Evolutionary conservation across 1,140 invertebrate species (phyloP), one percentile per base, ranked within the genome.

Genomic region (Leptinotarsa undecemlineata): DNA sequence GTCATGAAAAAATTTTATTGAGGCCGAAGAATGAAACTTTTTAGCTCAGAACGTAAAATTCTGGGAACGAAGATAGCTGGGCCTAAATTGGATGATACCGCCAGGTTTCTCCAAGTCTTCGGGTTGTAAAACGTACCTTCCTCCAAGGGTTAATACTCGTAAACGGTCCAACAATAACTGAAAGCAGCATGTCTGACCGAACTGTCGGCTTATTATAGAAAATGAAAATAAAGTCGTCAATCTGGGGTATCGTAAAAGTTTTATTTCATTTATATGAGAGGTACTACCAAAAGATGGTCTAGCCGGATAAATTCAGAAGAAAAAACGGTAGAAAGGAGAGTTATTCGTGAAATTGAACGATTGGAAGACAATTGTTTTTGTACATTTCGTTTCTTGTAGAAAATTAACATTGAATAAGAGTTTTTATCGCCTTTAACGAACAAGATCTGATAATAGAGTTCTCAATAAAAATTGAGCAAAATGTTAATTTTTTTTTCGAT

Each of bases 141-240:
- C 51, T 57, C n/a, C 51, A 57, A 57, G 51, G 51, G 51, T 57
- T 57, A 57, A 57, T 42, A 57, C 51, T 57, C 51, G 51, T 57
- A 57, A 57, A 57, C 51, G 51, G n/a, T 57, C 6, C 51, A 57
- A 57, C 51, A 57, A 57, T 57, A 17, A 57, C 51, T 57, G 51
- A 57, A 15, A 19, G 51, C 51, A 57, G 51, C 51, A 57, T 57
- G 51, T 57, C 51, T 57, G 51, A 57, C 51, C 51, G n/a, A 57
- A 57, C 51, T 8, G 51, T n/a, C 51, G 51, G 51, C 51, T 57
- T 57, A 57, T 57, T 57, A 57, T 57, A 57, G 51, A 57, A 57
- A 57, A 57, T 57, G 51, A 57, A 57, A 57, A 57, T 57, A 57
- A 57, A 57, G 51, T 57, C 51, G 51, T 57, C 51, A 57, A 57